Percentiles rank a stretch among this genome's conserved stretches.
These are phyloP conservation scores for Caradrina clavipalpis DNA, from an alignment of 2,888 invertebrate genomes.

Conservation along the genomic window DNA sequence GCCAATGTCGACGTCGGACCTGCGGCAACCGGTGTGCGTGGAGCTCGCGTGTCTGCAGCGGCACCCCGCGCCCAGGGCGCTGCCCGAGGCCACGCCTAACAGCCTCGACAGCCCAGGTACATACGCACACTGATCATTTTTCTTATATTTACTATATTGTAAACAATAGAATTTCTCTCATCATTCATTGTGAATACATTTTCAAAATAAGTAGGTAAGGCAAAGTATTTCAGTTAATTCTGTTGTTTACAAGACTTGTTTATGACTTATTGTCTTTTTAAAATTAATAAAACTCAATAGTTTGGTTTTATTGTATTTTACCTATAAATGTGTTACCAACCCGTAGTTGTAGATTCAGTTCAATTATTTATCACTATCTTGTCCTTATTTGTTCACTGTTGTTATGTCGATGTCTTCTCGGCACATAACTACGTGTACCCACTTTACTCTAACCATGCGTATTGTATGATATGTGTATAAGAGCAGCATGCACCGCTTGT, in stretches of 20 bases:
- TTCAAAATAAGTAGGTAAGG: neutral
- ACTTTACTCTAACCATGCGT: conserved; percentile 45
- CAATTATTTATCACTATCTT: conserved; percentile 30
- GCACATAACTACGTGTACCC: conserved; percentile 47
- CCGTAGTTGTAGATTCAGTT: conserved; percentile 52
- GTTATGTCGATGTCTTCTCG: conserved; percentile 53
- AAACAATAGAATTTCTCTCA: conserved; percentile 6
- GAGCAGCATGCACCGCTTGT: conserved; percentile 68
- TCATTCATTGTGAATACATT: neutral
- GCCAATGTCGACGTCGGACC: conserved; percentile 96
- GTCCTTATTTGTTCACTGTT: conserved; percentile 51
- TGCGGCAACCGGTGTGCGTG: conserved; percentile 95
- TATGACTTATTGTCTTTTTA: conserved; percentile 14
- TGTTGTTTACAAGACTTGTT: conserved; percentile 65
- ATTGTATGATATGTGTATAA: conserved; percentile 51
- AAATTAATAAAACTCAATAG: neutral
- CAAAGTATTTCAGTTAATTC: neutral
- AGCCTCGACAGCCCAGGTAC: conserved; percentile 89
- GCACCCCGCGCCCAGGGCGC: conserved; percentile 89
- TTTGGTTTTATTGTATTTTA: conserved; percentile 31
- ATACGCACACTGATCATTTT: neutral
- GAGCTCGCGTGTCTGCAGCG: conserved; percentile 93
- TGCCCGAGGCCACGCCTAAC: conserved; percentile 88
- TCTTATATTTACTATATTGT: neutral
- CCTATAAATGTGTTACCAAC: conserved; percentile 40